Evolutionary conservation across 2,888 invertebrate species (phyloP).

Genomic region (Hanleya hanleyi): DNA sequence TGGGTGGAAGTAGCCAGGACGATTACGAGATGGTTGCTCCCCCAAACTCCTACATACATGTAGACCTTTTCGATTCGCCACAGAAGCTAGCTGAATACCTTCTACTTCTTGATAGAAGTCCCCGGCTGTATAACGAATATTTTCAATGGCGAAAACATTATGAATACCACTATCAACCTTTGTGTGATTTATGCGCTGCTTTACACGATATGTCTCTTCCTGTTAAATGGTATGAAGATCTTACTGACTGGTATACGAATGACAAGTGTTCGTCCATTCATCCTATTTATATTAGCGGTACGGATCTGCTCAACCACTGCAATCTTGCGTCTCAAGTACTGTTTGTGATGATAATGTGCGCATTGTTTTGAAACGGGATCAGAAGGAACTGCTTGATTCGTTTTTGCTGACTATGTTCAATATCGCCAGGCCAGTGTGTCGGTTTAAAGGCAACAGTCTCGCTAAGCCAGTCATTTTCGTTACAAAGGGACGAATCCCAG

Average conservation of each 20-base stretch:
- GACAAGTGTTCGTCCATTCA: neutral
- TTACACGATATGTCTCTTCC: neutral
- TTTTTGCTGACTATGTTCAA: too few species aligned
- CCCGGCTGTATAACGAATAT: neutral
- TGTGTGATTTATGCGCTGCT: neutral
- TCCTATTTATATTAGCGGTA: too few species aligned
- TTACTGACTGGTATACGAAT: neutral
- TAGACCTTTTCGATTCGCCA: neutral
- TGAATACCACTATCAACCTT: neutral
- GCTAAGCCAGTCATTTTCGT: too few species aligned
- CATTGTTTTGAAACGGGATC: too few species aligned
- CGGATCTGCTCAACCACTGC: too few species aligned
- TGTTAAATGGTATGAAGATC: neutral
- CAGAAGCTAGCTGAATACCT: neutral
- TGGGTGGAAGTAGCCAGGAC: neutral
- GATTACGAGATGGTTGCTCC: neutral
- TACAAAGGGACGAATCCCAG: too few species aligned
- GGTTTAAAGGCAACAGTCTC: too few species aligned
- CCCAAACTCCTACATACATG: neutral
- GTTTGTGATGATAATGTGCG: too few species aligned
- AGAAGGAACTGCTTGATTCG: too few species aligned
- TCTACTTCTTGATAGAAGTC: neutral
- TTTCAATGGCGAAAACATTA: neutral
- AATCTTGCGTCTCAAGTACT: too few species aligned
- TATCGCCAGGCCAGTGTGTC: too few species aligned